Base-by-base conservation (phyloP, 53 echinoderm and acorn worm genomes). In the Mesocentrotus franciscanus region DNA sequence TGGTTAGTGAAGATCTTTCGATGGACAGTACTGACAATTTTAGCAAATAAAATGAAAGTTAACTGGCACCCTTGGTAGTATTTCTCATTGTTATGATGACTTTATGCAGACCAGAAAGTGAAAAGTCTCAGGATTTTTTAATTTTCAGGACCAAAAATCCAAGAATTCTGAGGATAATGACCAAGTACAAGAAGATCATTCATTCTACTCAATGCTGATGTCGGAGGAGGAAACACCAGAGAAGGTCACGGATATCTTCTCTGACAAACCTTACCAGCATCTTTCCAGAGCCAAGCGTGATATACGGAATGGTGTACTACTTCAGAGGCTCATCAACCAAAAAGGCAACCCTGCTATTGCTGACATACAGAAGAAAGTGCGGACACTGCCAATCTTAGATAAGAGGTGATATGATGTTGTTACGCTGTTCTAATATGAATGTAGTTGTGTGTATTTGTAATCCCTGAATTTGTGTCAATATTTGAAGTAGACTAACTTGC, bases 231-330 rank as follows among this genome's bases (percentile, higher is more conserved):
- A 81, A 8, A 42, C 36, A 18, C 42, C 81, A 42, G 81, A 42
- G 34, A 81, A 4, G 81, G 39, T 94, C 10, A 60, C 60, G 42
- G 97, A 97, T 49, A 94, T 95, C 68, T 95, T 97, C 90, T 95
- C 96, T 6, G 97, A 97, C n/a, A 92, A 74, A 58, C 95, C 93
- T 0, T 96, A 96, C 93, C 93, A 78, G 26, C 94, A 94, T 59
- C 90, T 95, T 27, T 72, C 94, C 0, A 81, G 58, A 55, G 61
- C 92, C 20, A 93, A 90, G 71, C 61, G 87, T 30, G 34, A 95
- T 72, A 78, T 89, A 81, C 94, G 94, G 91, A 97, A 95, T 76
- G 68, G 83, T 8, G 90, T 95, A 26, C 90, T 97, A 49, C 68
- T 76, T 9, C 95, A 96, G 87, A 91, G 92, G 78, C 84, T 94